phyloP scores from a whole-genome alignment of 2,113 vertebrate genomes.

The Hydrolagus affinis region DNA sequence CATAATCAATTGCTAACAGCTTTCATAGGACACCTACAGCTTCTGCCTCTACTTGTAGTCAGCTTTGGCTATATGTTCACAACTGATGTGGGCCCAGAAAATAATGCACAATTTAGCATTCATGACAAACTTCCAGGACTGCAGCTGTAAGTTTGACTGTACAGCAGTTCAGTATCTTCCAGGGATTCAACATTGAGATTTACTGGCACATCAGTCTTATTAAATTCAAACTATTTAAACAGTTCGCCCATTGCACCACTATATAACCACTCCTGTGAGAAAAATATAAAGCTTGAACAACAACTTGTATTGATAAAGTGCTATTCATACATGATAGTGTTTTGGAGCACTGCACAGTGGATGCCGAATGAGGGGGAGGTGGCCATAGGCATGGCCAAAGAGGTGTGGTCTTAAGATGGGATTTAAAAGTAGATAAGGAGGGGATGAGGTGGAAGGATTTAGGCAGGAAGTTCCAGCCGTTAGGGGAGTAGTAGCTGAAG shows the following conservation, averaged over 20 bases:
- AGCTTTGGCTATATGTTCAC: slow-evolving; percentile 5
- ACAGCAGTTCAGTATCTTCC: background rate
- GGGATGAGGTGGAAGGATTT: no score
- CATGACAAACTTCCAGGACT: slow-evolving; percentile 2
- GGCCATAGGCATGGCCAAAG: no score
- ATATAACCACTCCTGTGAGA: background rate
- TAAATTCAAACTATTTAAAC: background rate
- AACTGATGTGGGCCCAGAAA: slow-evolving; percentile 4
- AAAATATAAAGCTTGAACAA: background rate
- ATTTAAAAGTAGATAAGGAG: no score
- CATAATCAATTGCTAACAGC: slow-evolving; percentile 25
- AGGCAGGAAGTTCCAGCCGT: no score
- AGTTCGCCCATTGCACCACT: background rate
- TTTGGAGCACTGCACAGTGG: no score
- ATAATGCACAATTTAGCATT: slow-evolving; percentile 19
- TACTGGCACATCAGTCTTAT: background rate
- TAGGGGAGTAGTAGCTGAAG: no score
- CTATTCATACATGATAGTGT: no score
- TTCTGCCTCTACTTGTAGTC: slow-evolving; percentile 21
- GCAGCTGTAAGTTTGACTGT: background rate
- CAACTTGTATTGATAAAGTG: no score
- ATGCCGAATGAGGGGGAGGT: no score
- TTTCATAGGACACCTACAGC: slow-evolving; percentile 19
- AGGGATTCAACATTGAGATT: background rate
- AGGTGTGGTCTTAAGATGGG: no score